Percentiles rank a stretch among this genome's conserved stretches.
These are phyloP conservation scores for Acropora tenuis DNA, from an alignment of 64 coral and sea anemone genomes.

Conservation along the genomic window DNA sequence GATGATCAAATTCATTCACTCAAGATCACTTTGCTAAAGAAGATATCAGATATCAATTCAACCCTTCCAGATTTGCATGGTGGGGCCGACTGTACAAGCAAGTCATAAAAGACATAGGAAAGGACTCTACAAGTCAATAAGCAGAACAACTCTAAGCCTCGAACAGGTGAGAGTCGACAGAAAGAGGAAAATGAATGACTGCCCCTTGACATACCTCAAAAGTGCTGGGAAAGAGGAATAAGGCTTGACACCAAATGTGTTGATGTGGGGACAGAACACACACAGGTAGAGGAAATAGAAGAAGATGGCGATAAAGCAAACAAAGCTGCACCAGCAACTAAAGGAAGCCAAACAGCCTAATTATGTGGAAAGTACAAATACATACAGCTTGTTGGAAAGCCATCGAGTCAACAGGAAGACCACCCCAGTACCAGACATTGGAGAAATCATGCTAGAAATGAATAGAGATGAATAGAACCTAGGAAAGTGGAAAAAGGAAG, in stretches of 20 bases:
- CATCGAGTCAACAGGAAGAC: too few species aligned
- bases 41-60: background rate
- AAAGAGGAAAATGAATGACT: too few species aligned
- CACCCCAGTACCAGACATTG: too few species aligned
- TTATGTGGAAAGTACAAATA: slow-evolving; percentile 29
- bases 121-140: slow-evolving; percentile 31
- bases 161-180: background rate
- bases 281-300: too few species aligned
- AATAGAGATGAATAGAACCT: background rate
- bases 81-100: too few species aligned
- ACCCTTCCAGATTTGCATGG: too few species aligned
- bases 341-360: background rate
- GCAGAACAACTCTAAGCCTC: slow-evolving; percentile 25
- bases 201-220: too few species aligned
- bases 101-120: background rate
- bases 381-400: slow-evolving; percentile 37
- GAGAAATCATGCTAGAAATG: background rate
- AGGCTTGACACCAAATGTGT: too few species aligned
- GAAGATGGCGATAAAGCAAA: background rate
- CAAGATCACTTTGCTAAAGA: slow-evolving; percentile 57
- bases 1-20: too few species aligned
- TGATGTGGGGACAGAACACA: too few species aligned
- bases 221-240: too few species aligned
- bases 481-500: slow-evolving; percentile 51
- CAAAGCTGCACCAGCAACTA: slow-evolving; percentile 24